Evolutionary conservation across 2,888 invertebrate species (phyloP).

Genomic region (Oxyteleia sp.): DNA sequence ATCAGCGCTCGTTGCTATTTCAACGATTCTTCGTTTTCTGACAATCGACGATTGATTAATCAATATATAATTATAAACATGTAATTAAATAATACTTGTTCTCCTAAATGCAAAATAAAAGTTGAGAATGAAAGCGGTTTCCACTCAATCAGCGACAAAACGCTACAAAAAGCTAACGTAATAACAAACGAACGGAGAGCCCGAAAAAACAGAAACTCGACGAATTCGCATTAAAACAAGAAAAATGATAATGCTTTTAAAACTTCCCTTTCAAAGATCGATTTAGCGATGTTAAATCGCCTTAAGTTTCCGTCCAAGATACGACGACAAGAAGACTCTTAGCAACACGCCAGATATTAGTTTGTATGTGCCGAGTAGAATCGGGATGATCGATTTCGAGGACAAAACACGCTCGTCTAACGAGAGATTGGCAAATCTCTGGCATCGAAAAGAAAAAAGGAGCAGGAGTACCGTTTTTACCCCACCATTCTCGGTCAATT

Average conservation of each 20-base stretch:
- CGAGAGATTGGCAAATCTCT: constrained; percentile 71
- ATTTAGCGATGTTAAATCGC: constrained; percentile 64
- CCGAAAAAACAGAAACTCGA: constrained; percentile 8
- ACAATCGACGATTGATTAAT: constrained; percentile 1
- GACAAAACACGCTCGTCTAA: constrained; percentile 73
- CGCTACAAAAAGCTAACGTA: not conserved
- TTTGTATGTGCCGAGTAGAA: constrained; percentile 57
- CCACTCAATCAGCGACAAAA: not conserved
- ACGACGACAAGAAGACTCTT: constrained; percentile 62
- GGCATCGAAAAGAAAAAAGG: constrained; percentile 60
- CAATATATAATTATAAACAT: no score
- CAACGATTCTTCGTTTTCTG: not conserved
- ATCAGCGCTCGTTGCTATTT: not conserved
- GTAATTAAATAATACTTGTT: not conserved
- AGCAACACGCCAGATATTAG: constrained; percentile 65
- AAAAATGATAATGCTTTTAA: constrained; percentile 65
- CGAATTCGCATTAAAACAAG: constrained; percentile 30
- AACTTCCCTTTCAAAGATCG: constrained; percentile 52
- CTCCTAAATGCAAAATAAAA: not conserved
- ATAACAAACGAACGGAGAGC: constrained; percentile 15
- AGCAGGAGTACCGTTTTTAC: constrained; percentile 71
- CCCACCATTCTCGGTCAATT: constrained; percentile 80
- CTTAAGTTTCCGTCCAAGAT: constrained; percentile 55
- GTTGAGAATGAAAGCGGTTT: not conserved
- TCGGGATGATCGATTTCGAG: constrained; percentile 69